These are phyloP conservation scores for Spilogale gracilis DNA, from an alignment of 2,113 vertebrate species.

Conservation along the genomic window DNA sequence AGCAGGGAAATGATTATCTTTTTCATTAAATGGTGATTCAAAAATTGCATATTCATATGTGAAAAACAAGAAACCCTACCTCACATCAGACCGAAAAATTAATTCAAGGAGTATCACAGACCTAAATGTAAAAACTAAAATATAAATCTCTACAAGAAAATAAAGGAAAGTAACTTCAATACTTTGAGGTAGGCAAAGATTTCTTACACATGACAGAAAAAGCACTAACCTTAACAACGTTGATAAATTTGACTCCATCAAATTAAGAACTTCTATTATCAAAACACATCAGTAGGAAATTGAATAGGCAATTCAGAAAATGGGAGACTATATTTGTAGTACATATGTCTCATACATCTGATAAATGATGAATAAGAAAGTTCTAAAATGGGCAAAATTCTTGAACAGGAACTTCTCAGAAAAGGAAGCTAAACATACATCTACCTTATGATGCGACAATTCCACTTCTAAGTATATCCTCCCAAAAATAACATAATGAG, in stretches of 20 bases:
- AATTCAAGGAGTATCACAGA: neutral
- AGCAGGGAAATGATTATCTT: neutral
- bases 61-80: neutral
- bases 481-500: neutral
- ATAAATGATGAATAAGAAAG: neutral
- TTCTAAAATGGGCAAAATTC: conserved; percentile 8
- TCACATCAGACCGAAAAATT: neutral
- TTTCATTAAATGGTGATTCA: neutral
- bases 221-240: neutral
- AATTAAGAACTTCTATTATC: neutral
- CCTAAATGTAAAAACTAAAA: neutral
- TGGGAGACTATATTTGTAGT: neutral
- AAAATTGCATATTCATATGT: neutral
- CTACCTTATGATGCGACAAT: neutral
- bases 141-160: conserved; percentile 10
- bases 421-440: neutral
- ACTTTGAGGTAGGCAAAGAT: neutral
- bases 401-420: neutral
- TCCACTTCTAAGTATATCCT: neutral
- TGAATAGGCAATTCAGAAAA: neutral
- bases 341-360: neutral
- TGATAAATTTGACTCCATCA: neutral
- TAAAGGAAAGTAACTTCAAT: neutral
- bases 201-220: conserved; percentile 1
- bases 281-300: neutral